Evolutionary conservation across 2,888 invertebrate genomes (phyloP), one percentile per base, ranked within the genome.

Genomic region (Megaustenia siamemsis): DNA sequence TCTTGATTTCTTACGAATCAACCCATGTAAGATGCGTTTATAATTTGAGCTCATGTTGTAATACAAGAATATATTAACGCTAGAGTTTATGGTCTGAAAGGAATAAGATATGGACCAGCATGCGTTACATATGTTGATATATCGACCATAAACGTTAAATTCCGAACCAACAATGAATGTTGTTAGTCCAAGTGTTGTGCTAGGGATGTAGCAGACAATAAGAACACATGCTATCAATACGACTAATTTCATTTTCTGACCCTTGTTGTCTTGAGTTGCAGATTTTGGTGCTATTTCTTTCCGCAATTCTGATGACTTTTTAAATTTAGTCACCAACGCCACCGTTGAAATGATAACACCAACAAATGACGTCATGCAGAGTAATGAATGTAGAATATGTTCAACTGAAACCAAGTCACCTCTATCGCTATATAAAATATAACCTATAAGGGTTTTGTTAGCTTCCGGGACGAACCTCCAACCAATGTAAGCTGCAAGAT

Each of bases 1-100:
- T n/a, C n/a, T n/a, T n/a, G n/a, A n/a, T n/a, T n/a, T n/a, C n/a
- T n/a, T n/a, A n/a, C 1, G 6, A 18, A 66, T 18, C 66, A 71
- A 6, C 24, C 56, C 24, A 18, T 56, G 21, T 0, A 77, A 21
- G 1, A 40, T 40, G 4, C 38, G 4, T 60, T n/a, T 77, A 12
- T 77, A 77, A n/a, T 77, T 77, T 0, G 76, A 60, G 40, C 76
- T 77, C 76, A 77, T 77, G 8, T 12, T 56, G 45, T 77, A 60
- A n/a, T 77, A 77, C 8, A 77, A 4, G 10, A 77, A 24, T 15
- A 77, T 60, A n/a, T 77, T 77, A 8, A 77, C n/a, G 24, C 76
- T 77, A 15, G 76, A 77, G 60, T 77, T 77, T 1, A 77, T 38
- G 18, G 76, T 53, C 53, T 63, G 63, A 32, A 63, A 63, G 5